Evolutionary conservation across 1,140 invertebrate genomes (phyloP).

Genomic region (Drosophila miranda): DNA sequence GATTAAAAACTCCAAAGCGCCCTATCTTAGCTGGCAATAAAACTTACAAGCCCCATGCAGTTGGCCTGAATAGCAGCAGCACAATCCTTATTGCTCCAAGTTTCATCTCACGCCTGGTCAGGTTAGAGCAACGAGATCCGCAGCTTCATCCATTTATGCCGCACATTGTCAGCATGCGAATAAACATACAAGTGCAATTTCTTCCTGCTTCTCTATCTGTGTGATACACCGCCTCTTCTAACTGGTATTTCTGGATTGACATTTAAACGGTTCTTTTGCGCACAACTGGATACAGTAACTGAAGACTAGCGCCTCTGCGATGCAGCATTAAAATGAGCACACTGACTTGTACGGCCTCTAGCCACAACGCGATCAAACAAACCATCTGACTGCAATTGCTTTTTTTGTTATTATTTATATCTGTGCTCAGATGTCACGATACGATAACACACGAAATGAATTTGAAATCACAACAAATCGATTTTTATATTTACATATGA

Average conservation of each 20-base stretch:
- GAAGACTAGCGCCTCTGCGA: slow-evolving; percentile 54
- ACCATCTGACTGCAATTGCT: slow-evolving; percentile 53
- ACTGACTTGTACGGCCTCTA: slow-evolving; percentile 71
- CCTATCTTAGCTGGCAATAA: slow-evolving; percentile 21
- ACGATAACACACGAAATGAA: too few species aligned
- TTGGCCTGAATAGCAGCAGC: slow-evolving; percentile 66
- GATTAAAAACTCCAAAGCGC: too few species aligned
- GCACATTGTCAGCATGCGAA: slow-evolving; percentile 69
- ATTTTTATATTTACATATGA: too few species aligned
- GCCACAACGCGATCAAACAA: slow-evolving; percentile 46
- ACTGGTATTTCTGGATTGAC: slow-evolving; percentile 82
- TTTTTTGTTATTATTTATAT: slow-evolving; percentile 57
- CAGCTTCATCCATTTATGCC: slow-evolving; percentile 61
- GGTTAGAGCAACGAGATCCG: slow-evolving; percentile 36
- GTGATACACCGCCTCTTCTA: slow-evolving; percentile 68
- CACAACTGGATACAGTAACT: slow-evolving; percentile 71
- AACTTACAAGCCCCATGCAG: slow-evolving; percentile 43
- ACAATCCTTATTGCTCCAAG: slow-evolving; percentile 49
- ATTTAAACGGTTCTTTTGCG: slow-evolving; percentile 81
- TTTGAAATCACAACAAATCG: neutral
- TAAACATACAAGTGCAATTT: slow-evolving; percentile 73
- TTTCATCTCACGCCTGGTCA: slow-evolving; percentile 59
- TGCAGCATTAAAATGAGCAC: slow-evolving; percentile 74
- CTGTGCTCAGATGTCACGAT: slow-evolving; percentile 38
- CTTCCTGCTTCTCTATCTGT: slow-evolving; percentile 57